Percentiles rank a stretch among this genome's conserved stretches.
Evolutionary conservation across 2,797 vertebrate genomes (phyloP).

Genomic region (Phalanger gymnotis): DNA sequence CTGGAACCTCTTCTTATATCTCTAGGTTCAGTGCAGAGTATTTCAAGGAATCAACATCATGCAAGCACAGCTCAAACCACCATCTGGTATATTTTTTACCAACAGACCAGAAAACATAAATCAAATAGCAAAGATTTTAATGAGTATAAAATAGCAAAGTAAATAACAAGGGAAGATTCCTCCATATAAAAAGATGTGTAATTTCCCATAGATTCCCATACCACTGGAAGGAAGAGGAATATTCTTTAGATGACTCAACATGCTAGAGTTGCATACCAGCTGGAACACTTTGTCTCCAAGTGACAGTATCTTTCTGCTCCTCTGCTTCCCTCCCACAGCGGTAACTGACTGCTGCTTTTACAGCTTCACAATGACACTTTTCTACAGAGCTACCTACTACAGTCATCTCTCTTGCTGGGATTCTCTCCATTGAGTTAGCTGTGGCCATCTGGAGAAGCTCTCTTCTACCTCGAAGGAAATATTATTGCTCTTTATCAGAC

Average conservation of each 20-base stretch:
- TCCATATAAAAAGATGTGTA: neutral
- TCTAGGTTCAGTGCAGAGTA: neutral
- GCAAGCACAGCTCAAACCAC: neutral
- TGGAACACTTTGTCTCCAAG: neutral
- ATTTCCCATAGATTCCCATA: neutral
- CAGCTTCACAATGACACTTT: neutral
- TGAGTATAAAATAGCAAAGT: neutral
- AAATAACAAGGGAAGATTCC: neutral
- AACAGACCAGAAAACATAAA: neutral
- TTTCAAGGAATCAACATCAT: neutral
- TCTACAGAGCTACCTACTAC: neutral
- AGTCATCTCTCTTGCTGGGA: neutral
- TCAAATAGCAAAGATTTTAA: neutral
- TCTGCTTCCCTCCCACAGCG: neutral
- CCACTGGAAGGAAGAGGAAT: neutral
- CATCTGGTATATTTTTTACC: neutral
- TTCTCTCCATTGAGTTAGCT: neutral
- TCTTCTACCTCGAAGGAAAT: neutral
- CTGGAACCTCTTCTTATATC: neutral
- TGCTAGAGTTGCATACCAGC: neutral
- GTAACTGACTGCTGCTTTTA: neutral
- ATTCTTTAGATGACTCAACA: neutral
- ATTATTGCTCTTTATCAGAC: neutral
- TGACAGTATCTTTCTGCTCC: neutral
- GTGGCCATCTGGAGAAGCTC: neutral